These are phyloP conservation scores for Brachionus paranguensis DNA, from an alignment of 1,140 invertebrate genomes.

Conservation along the genomic window DNA sequence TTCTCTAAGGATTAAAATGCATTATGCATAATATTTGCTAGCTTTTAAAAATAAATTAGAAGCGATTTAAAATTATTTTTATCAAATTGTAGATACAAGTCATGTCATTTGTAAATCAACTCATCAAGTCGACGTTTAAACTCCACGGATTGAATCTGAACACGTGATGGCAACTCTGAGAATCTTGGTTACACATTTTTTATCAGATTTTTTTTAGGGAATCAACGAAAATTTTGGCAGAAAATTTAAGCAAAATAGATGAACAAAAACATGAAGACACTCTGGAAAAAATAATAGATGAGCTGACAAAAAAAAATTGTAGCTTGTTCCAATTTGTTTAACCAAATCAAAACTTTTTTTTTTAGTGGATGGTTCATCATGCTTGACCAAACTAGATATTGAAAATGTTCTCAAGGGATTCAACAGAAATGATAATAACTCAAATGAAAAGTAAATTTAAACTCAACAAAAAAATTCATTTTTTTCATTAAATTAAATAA, in stretches of 20 bases:
- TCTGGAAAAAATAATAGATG: slow-evolving; percentile 63
- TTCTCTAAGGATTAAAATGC: background rate
- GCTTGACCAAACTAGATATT: background rate
- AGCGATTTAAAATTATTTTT: background rate
- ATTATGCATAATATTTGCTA: background rate
- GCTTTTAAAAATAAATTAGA: background rate
- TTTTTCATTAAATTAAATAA: slow-evolving; percentile 35
- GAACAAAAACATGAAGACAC: slow-evolving; percentile 59
- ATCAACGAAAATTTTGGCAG: slow-evolving; percentile 59
- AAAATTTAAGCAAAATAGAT: slow-evolving; percentile 59
- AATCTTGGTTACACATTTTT: background rate
- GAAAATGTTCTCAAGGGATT: background rate
- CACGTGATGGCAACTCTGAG: background rate
- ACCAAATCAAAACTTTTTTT: background rate
- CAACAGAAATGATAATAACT: background rate
- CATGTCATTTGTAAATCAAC: background rate
- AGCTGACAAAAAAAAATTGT: slow-evolving; percentile 64
- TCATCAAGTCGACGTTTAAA: slow-evolving; percentile 23
- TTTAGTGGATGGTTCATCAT: background rate
- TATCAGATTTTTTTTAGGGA: slow-evolving; percentile 48
- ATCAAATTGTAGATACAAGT: background rate
- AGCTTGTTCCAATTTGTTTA: slow-evolving; percentile 38
- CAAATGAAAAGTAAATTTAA: background rate
- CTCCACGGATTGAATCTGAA: slow-evolving; percentile 19
- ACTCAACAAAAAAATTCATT: background rate